phyloP scores from a whole-genome alignment of 2,888 invertebrate species.

The Drosophila longiperda region DNA sequence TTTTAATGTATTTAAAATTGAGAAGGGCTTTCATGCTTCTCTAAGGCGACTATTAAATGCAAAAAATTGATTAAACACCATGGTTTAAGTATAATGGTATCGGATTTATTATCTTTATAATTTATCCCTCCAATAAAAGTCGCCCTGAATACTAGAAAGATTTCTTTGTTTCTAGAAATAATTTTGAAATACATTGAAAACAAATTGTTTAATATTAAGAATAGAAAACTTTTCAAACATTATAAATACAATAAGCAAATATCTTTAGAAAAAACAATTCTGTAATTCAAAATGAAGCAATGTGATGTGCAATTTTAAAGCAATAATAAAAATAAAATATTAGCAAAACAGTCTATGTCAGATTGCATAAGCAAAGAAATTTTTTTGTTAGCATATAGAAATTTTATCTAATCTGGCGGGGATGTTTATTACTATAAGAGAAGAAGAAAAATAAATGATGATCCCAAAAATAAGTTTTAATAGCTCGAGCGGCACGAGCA shows the following conservation, averaged over 20 bases:
- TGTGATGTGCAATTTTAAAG: neutral
- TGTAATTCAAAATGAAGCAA: neutral
- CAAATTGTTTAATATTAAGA: neutral
- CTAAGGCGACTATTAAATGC: too few relatives aligned
- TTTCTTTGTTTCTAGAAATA: neutral
- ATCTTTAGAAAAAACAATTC: neutral
- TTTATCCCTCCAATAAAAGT: neutral
- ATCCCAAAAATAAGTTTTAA: constrained; percentile 15
- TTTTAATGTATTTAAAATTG: neutral
- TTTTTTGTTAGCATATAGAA: neutral
- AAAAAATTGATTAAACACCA: too few relatives aligned
- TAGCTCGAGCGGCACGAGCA: constrained; percentile 12
- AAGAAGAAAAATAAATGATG: neutral
- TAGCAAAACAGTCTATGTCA: neutral
- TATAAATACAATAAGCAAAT: neutral
- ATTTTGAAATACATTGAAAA: neutral
- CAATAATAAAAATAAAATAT: neutral
- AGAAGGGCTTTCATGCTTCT: too few relatives aligned
- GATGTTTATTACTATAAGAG: neutral
- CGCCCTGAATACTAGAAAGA: neutral
- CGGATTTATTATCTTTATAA: neutral
- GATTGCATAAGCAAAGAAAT: neutral
- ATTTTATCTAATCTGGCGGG: constrained; percentile 5
- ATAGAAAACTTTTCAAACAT: neutral
- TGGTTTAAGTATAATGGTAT: neutral